Percentiles rank a stretch among this genome's conserved stretches.
Conservation (phyloP, 2,113 vertebrate genomes). For the Phylloscopus whistleri region DNA sequence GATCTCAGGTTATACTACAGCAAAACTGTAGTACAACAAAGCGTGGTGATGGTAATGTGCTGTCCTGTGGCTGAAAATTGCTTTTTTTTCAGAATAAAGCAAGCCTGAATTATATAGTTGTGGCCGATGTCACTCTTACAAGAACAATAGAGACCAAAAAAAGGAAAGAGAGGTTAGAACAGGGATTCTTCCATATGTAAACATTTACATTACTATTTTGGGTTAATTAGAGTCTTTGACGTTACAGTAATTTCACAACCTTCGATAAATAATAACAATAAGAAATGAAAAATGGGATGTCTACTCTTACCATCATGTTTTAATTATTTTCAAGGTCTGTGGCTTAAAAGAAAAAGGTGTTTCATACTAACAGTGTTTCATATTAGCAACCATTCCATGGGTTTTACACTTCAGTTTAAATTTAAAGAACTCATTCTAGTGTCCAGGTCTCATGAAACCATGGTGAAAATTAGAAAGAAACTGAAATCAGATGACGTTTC, state of each 20-base stretch:
- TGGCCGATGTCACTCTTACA: background rate
- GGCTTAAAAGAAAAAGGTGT: background rate
- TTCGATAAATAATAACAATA: background rate
- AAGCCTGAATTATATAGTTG: background rate
- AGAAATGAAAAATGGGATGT: background rate
- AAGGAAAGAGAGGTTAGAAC: background rate
- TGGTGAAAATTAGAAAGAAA: background rate
- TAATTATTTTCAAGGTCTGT: background rate
- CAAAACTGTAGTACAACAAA: background rate
- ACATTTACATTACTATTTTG: background rate
- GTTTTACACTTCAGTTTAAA: background rate
- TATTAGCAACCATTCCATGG: background rate
- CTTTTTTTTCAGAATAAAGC: background rate
- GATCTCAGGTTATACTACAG: background rate
- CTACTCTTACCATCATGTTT: background rate
- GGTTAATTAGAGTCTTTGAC: background rate
- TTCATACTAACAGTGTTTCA: background rate
- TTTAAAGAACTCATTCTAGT: background rate
- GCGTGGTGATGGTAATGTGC: background rate
- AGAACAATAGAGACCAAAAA: background rate
- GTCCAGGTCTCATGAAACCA: background rate
- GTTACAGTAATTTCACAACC: background rate
- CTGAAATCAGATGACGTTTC: background rate
- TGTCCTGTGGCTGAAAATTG: background rate
- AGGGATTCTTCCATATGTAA: background rate